Conservation (phyloP, 2,797 vertebrate genomes). For the Podarcis lilfordi region DNA sequence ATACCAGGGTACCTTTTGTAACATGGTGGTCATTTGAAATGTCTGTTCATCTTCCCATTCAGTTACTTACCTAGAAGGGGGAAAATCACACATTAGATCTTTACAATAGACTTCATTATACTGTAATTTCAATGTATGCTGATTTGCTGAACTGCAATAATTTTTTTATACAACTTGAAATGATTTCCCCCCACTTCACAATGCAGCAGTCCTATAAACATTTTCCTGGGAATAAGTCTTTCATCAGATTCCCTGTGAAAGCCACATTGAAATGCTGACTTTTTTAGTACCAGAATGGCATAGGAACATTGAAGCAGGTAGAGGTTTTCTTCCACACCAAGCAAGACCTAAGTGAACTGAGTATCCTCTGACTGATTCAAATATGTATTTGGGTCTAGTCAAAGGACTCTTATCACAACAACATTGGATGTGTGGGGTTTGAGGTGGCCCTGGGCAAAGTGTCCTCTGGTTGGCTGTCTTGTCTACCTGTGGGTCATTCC, state of each 20-base stretch:
- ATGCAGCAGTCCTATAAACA: background rate
- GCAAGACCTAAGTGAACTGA: background rate
- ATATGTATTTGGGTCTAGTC: too few species aligned
- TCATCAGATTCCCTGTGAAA: background rate
- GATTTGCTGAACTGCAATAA: background rate
- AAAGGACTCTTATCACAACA: background rate
- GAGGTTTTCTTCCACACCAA: background rate
- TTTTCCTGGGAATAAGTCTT: background rate
- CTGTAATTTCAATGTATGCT: background rate
- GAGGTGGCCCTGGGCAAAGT: background rate
- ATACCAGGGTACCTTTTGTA: constrained; percentile 81
- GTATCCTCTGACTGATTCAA: background rate
- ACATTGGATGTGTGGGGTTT: background rate
- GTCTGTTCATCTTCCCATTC: constrained; percentile 76
- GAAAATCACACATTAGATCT: constrained; percentile 39
- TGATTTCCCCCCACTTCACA: background rate
- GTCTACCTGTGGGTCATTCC: background rate
- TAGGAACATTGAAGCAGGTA: background rate
- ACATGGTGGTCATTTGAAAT: constrained; percentile 81
- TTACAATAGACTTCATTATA: background rate
- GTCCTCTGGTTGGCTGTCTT: too few species aligned
- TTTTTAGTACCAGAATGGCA: background rate
- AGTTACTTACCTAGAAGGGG: constrained; percentile 81
- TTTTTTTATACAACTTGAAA: background rate
- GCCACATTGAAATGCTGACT: background rate